These are phyloP conservation scores for Atta cephalotes DNA, from an alignment of 1,140 invertebrate species.

Conservation along the genomic window DNA sequence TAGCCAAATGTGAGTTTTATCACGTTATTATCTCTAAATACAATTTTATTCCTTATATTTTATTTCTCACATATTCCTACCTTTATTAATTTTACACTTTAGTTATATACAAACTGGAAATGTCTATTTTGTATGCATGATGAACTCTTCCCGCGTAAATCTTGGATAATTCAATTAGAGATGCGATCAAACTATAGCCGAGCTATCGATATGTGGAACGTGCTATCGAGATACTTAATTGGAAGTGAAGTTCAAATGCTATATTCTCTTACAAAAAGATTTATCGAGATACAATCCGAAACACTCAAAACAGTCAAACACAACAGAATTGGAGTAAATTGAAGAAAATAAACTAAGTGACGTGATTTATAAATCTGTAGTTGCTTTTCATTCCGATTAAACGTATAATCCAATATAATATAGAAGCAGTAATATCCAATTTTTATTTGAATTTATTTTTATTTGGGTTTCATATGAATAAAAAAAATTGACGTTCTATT, in stretches of 20 bases:
- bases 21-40: not conserved
- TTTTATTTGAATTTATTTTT: not conserved
- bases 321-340: constrained; percentile 42
- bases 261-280: constrained; percentile 53
- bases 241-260: constrained; percentile 41
- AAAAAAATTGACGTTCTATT: constrained; percentile 15
- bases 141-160: constrained; percentile 44
- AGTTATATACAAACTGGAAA: constrained; percentile 11
- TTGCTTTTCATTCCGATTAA: constrained; percentile 2
- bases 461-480: not conserved
- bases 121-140: not conserved
- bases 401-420: constrained; percentile 30
- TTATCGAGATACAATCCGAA: constrained; percentile 40
- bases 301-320: not conserved
- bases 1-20: not conserved
- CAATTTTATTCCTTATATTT: not conserved
- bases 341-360: constrained; percentile 38
- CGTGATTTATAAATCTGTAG: constrained; percentile 33
- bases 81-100: not conserved
- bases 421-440: not conserved
- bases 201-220: constrained; percentile 38
- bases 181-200: constrained; percentile 43
- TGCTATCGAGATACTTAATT: constrained; percentile 53
- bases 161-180: constrained; percentile 54
- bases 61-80: not conserved